phyloP scores from a whole-genome alignment of 2,797 vertebrate species.

The Lagocephalus sceleratus region DNA sequence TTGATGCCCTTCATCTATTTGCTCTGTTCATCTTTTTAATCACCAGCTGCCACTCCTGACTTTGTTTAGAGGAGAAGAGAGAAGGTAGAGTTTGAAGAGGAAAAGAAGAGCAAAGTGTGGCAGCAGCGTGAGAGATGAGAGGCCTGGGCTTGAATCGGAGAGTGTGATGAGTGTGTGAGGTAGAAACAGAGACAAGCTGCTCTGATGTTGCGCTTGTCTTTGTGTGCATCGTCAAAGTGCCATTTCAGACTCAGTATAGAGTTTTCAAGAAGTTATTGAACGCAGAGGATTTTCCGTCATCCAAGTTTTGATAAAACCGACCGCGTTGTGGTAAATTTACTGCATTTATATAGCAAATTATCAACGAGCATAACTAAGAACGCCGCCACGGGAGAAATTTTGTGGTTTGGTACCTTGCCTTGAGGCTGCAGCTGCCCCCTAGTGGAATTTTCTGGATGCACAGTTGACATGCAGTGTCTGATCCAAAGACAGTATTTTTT shows the following conservation, averaged over 20 bases:
- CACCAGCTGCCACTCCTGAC: background rate
- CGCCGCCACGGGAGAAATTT: too few species aligned
- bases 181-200: slow-evolving; percentile 5
- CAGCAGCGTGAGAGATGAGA: background rate
- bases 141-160: slow-evolving; percentile 14
- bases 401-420: too few species aligned
- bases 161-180: slow-evolving; percentile 2
- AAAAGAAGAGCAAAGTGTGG: slow-evolving; percentile 8
- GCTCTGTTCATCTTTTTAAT: slow-evolving; percentile 20
- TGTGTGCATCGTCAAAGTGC: background rate
- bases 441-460: too few species aligned
- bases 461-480: too few species aligned
- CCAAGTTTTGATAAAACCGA: too few species aligned
- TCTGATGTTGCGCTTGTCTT: slow-evolving; percentile 6
- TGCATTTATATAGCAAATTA: too few species aligned
- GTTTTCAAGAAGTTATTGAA: too few species aligned
- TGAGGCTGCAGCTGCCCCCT: too few species aligned
- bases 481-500: too few species aligned
- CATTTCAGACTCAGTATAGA: background rate
- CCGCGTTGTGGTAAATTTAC: too few species aligned
- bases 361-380: too few species aligned
- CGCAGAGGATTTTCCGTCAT: too few species aligned
- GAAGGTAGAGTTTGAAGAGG: background rate
- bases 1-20: slow-evolving; percentile 6
- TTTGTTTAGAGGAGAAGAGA: slow-evolving; percentile 8